phyloP scores from a whole-genome alignment of 2,888 invertebrate species.

The Drosophila incognita region DNA sequence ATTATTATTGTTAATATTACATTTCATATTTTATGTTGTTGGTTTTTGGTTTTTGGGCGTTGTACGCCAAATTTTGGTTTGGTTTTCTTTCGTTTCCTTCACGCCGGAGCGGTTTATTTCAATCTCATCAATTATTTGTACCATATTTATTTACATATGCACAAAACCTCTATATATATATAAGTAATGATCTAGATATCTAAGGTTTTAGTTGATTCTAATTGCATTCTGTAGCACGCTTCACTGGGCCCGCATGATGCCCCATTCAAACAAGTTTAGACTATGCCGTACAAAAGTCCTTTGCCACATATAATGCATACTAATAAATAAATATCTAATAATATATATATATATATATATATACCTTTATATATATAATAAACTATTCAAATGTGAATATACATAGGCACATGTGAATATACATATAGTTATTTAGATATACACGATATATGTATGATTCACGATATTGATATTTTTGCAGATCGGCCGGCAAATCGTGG shows the following conservation, averaged over 20 bases:
- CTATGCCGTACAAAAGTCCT: slow-evolving; percentile 27
- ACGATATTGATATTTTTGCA: slow-evolving; percentile 42
- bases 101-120: slow-evolving; percentile 13
- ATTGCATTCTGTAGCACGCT: slow-evolving; percentile 52
- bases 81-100: slow-evolving; percentile 16
- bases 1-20: background rate
- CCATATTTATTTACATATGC: background rate
- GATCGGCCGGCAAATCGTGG: slow-evolving; percentile 85
- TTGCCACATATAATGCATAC: slow-evolving; percentile 34
- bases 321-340: slow-evolving; percentile 3
- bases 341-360: background rate
- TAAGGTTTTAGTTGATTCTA: slow-evolving; percentile 21
- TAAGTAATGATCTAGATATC: background rate
- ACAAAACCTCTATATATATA: background rate
- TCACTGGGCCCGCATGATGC: slow-evolving; percentile 46
- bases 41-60: slow-evolving; percentile 14
- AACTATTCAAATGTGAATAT: background rate
- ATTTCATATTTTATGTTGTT: background rate
- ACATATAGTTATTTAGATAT: background rate
- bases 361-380: background rate
- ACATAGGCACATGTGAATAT: background rate
- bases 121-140: background rate
- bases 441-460: background rate
- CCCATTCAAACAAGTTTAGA: slow-evolving; percentile 17
- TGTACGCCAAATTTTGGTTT: slow-evolving; percentile 9